A percentile compares a stretch with the other conserved stretches of the same genome.
Conservation (phyloP, 2,113 vertebrate genomes). For the Protobothrops mucrosquamatus region DNA sequence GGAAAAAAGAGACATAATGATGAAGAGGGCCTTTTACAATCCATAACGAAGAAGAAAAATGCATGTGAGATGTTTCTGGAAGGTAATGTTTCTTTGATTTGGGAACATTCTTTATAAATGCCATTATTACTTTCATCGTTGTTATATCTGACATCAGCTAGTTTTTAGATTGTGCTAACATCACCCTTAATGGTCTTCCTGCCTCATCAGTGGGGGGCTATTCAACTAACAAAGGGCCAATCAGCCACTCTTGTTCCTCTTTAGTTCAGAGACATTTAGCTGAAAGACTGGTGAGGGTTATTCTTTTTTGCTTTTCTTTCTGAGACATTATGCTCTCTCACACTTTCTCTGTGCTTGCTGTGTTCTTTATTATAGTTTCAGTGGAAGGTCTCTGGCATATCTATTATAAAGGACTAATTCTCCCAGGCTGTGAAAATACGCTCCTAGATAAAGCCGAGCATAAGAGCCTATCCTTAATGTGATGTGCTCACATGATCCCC, state of each 20-base stretch:
- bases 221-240: slow-evolving; percentile 67
- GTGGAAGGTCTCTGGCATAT: slow-evolving; percentile 61
- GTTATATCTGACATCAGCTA: slow-evolving; percentile 58
- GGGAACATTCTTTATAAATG: slow-evolving; percentile 41
- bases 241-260: slow-evolving; percentile 66
- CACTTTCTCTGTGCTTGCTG: slow-evolving; percentile 50
- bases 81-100: slow-evolving; percentile 51
- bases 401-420: slow-evolving; percentile 56
- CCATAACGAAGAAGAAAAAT: slow-evolving; percentile 50
- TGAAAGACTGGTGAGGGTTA: slow-evolving; percentile 47
- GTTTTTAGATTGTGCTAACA: slow-evolving; percentile 61
- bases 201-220: slow-evolving; percentile 57
- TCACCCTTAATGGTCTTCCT: slow-evolving; percentile 64
- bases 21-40: slow-evolving; percentile 37
- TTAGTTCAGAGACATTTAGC: slow-evolving; percentile 57
- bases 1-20: slow-evolving; percentile 52
- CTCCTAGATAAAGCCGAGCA: slow-evolving; percentile 39
- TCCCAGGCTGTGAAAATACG: slow-evolving; percentile 36
- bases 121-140: slow-evolving; percentile 46
- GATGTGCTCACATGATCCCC: not conserved
- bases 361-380: slow-evolving; percentile 49
- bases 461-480: not conserved
- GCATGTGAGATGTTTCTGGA: slow-evolving; percentile 41
- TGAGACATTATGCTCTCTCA: not conserved
- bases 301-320: slow-evolving; percentile 32